phyloP scores from a whole-genome alignment of 2,113 vertebrate species.

The Sapajus apella region DNA sequence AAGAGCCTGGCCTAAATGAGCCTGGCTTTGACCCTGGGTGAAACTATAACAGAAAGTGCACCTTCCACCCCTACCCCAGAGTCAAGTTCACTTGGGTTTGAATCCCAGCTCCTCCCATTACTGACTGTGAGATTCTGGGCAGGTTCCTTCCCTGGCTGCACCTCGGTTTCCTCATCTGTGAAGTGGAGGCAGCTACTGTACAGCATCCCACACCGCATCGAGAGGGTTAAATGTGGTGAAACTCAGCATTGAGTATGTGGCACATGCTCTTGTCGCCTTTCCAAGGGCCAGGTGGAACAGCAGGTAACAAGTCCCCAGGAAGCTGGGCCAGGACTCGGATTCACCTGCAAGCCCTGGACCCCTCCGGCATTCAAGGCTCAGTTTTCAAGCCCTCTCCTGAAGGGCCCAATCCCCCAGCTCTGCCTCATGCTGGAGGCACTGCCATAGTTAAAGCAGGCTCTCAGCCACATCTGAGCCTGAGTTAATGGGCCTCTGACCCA shows the following conservation, averaged over 20 bases:
- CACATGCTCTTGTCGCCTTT: not conserved
- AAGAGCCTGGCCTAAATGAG: not conserved
- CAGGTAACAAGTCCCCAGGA: not conserved
- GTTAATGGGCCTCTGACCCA: slow-evolving; percentile 54
- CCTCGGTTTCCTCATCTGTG: not conserved
- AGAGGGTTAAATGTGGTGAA: not conserved
- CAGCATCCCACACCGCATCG: not conserved
- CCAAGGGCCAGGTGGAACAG: not conserved
- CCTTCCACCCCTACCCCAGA: not conserved
- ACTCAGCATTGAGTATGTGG: not conserved
- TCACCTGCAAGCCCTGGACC: not conserved
- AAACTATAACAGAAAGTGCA: not conserved
- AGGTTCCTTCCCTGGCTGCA: not conserved
- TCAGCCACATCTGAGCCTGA: not conserved
- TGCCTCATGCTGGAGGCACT: rapidly evolving
- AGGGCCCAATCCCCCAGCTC: not conserved
- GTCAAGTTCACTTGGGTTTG: not conserved
- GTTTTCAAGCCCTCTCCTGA: not conserved
- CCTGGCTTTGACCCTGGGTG: no score
- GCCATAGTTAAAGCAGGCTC: not conserved
- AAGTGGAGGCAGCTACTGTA: not conserved
- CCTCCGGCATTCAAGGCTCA: not conserved
- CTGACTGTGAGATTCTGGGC: not conserved
- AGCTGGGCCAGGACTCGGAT: rapidly evolving
- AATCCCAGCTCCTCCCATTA: not conserved